These are phyloP conservation scores for Ceratosolen solmsi DNA, from an alignment of 1,140 invertebrate species.

Conservation along the genomic window DNA sequence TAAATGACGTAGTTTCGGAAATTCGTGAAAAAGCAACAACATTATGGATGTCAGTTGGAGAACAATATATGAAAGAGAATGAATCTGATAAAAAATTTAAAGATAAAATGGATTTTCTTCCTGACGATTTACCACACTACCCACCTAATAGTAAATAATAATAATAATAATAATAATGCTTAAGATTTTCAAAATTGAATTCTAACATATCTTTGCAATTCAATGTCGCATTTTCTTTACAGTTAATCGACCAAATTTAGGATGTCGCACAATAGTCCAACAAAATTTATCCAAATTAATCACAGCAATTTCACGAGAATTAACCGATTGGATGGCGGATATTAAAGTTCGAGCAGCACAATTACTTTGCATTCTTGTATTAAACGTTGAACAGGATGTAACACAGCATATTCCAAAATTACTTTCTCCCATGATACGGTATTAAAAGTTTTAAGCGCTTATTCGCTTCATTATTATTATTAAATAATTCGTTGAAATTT, in stretches of 20 bases:
- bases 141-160: slow-evolving; percentile 73
- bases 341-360: slow-evolving; percentile 82
- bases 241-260: slow-evolving; percentile 82
- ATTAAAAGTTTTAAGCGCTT: not conserved
- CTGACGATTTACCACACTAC: slow-evolving; percentile 76
- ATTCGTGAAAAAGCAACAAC: slow-evolving; percentile 75
- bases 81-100: slow-evolving; percentile 82
- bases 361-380: slow-evolving; percentile 79
- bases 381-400: slow-evolving; percentile 81
- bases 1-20: slow-evolving; percentile 81
- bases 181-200: not conserved
- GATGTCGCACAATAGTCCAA: slow-evolving; percentile 82
- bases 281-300: slow-evolving; percentile 81
- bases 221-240: slow-evolving; percentile 49
- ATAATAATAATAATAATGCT: not conserved
- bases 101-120: slow-evolving; percentile 82
- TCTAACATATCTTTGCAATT: slow-evolving; percentile 31
- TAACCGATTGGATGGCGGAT: slow-evolving; percentile 82
- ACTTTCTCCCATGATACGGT: slow-evolving; percentile 76
- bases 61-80: slow-evolving; percentile 83
- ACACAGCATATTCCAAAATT: slow-evolving; percentile 80
- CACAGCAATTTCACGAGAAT: slow-evolving; percentile 78
- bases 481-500: no score
- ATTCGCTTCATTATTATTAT: no score
- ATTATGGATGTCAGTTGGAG: slow-evolving; percentile 81